Conservation (phyloP, 2,797 vertebrate species). For the Cephalopachus bancanus region DNA sequence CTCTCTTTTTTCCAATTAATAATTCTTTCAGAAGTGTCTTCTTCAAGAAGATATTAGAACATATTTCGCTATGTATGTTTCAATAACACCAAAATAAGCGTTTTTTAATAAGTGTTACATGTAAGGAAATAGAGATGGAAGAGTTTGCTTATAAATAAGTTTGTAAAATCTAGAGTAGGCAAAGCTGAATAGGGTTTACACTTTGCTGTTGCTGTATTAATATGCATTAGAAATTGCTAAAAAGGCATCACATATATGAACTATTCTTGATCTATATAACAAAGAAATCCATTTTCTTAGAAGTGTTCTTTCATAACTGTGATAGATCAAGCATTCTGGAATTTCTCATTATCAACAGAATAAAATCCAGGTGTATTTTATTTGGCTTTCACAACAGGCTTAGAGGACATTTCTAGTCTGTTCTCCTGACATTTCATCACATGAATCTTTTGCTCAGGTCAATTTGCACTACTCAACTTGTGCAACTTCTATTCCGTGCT, state of each 20-base stretch:
- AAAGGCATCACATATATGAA: neutral
- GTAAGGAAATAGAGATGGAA: neutral
- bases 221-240: neutral
- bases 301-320: neutral
- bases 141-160: neutral
- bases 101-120: neutral
- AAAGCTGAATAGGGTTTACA: neutral
- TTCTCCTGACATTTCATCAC: neutral
- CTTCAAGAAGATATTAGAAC: neutral
- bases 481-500: neutral
- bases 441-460: neutral
- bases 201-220: neutral
- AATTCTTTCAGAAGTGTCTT: neutral
- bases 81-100: neutral
- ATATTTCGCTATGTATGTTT: neutral
- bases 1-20: neutral
- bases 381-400: neutral
- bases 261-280: neutral
- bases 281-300: neutral
- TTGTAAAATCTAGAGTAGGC: neutral
- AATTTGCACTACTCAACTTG: neutral
- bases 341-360: neutral
- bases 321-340: neutral
- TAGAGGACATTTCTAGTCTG: neutral
- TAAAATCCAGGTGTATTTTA: neutral